These are phyloP conservation scores for Cichladusa arquata DNA, from an alignment of 2,113 vertebrate species.

Conservation along the genomic window DNA sequence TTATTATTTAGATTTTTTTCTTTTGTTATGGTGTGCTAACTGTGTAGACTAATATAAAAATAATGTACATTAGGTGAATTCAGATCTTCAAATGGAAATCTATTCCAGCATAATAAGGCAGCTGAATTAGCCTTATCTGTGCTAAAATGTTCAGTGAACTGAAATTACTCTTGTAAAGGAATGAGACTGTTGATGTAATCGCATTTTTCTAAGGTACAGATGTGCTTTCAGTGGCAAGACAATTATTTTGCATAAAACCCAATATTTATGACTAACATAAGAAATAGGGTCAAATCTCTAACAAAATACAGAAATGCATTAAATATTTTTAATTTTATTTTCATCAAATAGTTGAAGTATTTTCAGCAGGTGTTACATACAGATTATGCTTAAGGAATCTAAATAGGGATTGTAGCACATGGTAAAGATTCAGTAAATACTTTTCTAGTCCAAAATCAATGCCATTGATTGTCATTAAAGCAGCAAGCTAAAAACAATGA, in stretches of 20 bases:
- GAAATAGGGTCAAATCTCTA: neutral
- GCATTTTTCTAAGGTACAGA: constrained; percentile 19
- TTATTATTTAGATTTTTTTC: neutral
- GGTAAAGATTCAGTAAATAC: constrained; percentile 76
- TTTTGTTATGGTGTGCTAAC: neutral
- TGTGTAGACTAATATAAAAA: constrained; percentile 38
- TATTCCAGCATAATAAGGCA: constrained; percentile 19
- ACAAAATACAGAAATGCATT: neutral
- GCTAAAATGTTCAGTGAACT: neutral
- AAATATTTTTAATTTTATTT: constrained; percentile 34
- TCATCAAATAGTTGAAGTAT: neutral
- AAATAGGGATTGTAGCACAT: constrained; percentile 68
- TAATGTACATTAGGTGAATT: constrained; percentile 24
- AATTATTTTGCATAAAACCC: neutral
- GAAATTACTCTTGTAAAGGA: constrained; percentile 8
- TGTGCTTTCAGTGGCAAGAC: neutral
- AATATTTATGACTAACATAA: neutral
- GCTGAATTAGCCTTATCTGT: constrained; percentile 43
- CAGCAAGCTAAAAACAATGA: constrained; percentile 78
- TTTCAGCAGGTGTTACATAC: constrained; percentile 1
- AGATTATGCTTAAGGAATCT: constrained; percentile 55
- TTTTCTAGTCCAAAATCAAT: constrained; percentile 77
- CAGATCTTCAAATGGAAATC: constrained; percentile 40
- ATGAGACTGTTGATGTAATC: neutral
- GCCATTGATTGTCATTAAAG: constrained; percentile 81